Evolutionary conservation across 1,140 invertebrate species (phyloP).

Genomic region (Eueides isabella): DNA sequence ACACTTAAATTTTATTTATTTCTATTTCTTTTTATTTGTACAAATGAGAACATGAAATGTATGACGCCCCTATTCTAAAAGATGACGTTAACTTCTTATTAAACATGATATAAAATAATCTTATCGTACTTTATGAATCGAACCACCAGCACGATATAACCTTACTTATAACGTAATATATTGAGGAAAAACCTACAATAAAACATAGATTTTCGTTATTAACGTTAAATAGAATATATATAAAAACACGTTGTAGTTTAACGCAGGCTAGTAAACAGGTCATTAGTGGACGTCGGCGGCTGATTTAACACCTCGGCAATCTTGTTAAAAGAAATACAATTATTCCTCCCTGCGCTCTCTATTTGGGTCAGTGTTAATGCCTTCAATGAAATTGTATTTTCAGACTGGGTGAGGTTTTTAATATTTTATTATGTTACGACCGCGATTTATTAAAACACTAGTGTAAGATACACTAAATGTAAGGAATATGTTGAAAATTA

Average conservation of each 20-base stretch:
- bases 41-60: not conserved
- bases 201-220: not conserved
- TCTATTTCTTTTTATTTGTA: too few species aligned
- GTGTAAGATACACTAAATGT: too few species aligned
- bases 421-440: slow-evolving; percentile 1
- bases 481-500: too few species aligned
- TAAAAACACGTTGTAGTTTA: not conserved
- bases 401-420: not conserved
- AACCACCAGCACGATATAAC: too few species aligned
- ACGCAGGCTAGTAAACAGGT: slow-evolving; percentile 22
- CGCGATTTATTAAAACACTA: not conserved
- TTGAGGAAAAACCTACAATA: slow-evolving; percentile 4
- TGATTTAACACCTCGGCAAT: slow-evolving; percentile 27
- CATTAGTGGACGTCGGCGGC: slow-evolving; percentile 20
- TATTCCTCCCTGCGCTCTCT: slow-evolving; percentile 13
- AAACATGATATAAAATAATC: not conserved
- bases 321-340: slow-evolving; percentile 31
- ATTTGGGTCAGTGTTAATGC: slow-evolving; percentile 20
- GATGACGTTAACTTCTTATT: not conserved
- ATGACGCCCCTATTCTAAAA: not conserved
- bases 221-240: not conserved
- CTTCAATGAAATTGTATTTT: slow-evolving; percentile 13
- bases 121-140: not conserved
- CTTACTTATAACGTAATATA: not conserved
- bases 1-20: too few species aligned